Conservation (phyloP, 2,113 vertebrate genomes). For the Heteronetta atricapilla region DNA sequence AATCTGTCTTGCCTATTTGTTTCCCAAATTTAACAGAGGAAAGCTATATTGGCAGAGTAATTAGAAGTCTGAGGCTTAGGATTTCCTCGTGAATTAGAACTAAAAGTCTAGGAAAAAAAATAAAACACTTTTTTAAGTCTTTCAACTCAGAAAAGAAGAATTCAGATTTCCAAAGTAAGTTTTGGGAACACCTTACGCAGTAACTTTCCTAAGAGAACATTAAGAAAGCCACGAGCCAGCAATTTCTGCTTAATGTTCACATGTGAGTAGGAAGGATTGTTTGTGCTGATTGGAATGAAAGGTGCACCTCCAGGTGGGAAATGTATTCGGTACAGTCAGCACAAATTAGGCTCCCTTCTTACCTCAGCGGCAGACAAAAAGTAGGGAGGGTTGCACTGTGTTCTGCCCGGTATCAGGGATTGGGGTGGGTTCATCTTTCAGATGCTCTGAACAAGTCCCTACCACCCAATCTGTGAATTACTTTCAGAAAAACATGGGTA, state of each 20-base stretch:
- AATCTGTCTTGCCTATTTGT: constrained; percentile 9
- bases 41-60: constrained; percentile 31
- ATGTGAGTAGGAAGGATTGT: background rate
- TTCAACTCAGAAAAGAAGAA: background rate
- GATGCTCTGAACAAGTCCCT: background rate
- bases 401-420: background rate
- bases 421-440: background rate
- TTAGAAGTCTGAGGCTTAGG: background rate
- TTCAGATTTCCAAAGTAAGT: background rate
- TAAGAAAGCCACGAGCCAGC: background rate
- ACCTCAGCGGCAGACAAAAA: background rate
- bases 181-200: background rate
- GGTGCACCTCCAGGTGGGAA: background rate
- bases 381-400: background rate
- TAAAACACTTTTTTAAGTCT: background rate
- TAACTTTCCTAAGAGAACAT: background rate
- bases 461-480: fast-evolving
- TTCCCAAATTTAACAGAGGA: background rate
- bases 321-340: background rate
- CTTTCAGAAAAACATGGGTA: background rate
- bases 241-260: background rate
- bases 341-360: background rate
- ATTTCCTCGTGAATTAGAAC: background rate
- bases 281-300: background rate
- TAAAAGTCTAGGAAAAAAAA: background rate